A percentile compares a stretch with the other conserved stretches of the same genome.
Conservation (phyloP, 1,140 invertebrate genomes). For the Listronotus oregonensis region DNA sequence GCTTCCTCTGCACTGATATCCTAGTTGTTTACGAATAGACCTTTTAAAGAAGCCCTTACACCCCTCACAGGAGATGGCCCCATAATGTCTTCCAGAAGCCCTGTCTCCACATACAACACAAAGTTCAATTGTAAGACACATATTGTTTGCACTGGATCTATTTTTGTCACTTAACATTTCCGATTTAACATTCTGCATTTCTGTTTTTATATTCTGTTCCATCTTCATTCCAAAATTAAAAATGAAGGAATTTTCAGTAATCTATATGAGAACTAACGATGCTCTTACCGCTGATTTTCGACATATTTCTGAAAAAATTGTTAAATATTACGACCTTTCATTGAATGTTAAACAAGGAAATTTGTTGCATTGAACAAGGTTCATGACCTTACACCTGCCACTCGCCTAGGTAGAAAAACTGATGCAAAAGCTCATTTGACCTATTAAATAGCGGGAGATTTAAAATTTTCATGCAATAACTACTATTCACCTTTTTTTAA, state of each 20-base stretch:
- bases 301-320: conserved; percentile 10
- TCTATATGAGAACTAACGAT: not conserved
- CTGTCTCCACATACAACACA: conserved; percentile 95
- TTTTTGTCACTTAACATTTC: conserved; percentile 48
- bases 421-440: conserved; percentile 27
- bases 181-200: conserved; percentile 31
- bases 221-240: conserved; percentile 29
- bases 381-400: conserved; percentile 51
- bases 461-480: not conserved
- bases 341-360: conserved; percentile 42
- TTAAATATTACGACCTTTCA: conserved; percentile 39
- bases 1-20: conserved; percentile 91
- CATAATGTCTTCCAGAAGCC: conserved; percentile 92
- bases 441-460: conserved; percentile 24
- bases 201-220: conserved; percentile 42
- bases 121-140: conserved; percentile 68
- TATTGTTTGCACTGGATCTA: conserved; percentile 45
- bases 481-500: no score
- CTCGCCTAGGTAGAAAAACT: conserved; percentile 31
- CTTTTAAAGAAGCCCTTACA: conserved; percentile 93
- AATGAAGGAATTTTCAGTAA: conserved; percentile 2
- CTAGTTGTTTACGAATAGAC: conserved; percentile 91
- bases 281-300: not conserved
- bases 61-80: conserved; percentile 91
- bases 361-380: conserved; percentile 43